Percentiles rank a stretch among this genome's conserved stretches.
Evolutionary conservation across 2,888 invertebrate species (phyloP).

Genomic region (Habrosyne pyritoides): DNA sequence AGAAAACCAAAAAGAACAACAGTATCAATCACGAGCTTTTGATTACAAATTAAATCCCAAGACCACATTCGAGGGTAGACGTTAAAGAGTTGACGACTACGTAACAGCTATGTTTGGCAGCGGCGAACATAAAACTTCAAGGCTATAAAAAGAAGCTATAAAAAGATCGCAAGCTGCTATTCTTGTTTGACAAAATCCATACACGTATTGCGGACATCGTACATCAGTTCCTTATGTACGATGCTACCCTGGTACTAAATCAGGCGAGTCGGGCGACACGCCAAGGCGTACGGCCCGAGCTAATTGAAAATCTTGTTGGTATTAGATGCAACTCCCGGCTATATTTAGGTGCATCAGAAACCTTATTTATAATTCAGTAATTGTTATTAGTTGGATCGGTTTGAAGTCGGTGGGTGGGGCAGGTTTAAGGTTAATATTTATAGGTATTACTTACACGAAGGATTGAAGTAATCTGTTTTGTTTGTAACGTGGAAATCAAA

Average conservation of each 20-base stretch:
- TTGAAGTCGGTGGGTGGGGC: slow-evolving; percentile 13
- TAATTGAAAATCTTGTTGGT: slow-evolving; percentile 8
- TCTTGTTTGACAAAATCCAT: slow-evolving; percentile 37
- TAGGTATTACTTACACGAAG: neutral
- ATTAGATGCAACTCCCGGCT: slow-evolving; percentile 13
- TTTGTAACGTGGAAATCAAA: too few species aligned
- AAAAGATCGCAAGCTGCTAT: slow-evolving; percentile 28
- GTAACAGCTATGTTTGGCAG: neutral
- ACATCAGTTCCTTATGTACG: slow-evolving; percentile 9
- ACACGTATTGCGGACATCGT: slow-evolving; percentile 19
- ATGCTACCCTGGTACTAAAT: slow-evolving; percentile 14
- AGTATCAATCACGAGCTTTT: neutral
- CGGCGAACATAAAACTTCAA: neutral
- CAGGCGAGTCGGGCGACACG: slow-evolving; percentile 20
- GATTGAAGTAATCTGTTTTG: neutral
- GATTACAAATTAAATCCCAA: neutral
- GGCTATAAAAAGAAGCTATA: slow-evolving; percentile 27
- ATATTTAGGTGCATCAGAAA: neutral
- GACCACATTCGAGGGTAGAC: neutral
- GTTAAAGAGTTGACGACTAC: neutral
- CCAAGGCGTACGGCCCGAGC: slow-evolving; percentile 18
- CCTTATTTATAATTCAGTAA: neutral
- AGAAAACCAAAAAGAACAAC: neutral
- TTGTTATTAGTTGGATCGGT: slow-evolving; percentile 13
- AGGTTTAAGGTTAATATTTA: slow-evolving; percentile 9